Evolutionary conservation across 2,888 invertebrate genomes (phyloP).

Genomic region (Portevinia maculata): DNA sequence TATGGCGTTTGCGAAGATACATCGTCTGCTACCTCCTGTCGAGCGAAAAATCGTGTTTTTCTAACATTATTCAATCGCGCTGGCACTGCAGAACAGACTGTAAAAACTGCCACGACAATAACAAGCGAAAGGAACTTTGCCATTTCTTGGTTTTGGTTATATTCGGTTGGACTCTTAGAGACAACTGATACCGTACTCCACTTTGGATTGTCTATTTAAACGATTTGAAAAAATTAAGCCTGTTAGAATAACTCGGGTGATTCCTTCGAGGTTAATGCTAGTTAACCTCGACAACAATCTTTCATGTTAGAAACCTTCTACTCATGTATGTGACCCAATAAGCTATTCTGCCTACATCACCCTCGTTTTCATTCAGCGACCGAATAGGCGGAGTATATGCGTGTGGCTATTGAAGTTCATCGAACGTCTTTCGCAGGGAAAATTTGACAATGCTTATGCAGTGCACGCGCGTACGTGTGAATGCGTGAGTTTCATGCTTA

Average conservation of each 20-base stretch:
- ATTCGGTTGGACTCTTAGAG: slow-evolving; percentile 26
- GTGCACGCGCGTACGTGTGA: slow-evolving; percentile 53
- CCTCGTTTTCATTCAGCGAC: slow-evolving; percentile 31
- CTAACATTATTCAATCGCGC: slow-evolving; percentile 46
- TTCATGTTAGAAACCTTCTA: slow-evolving; percentile 22
- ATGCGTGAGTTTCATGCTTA: slow-evolving; percentile 58
- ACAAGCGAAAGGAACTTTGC: slow-evolving; percentile 43
- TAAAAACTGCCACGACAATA: slow-evolving; percentile 22
- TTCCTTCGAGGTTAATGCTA: not conserved
- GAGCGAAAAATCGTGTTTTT: slow-evolving; percentile 34
- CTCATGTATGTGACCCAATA: slow-evolving; percentile 31
- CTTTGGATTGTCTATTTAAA: slow-evolving; percentile 55
- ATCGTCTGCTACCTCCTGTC: slow-evolving; percentile 51
- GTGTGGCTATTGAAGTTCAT: slow-evolving; percentile 60
- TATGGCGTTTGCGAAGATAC: slow-evolving; percentile 53
- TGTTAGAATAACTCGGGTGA: not conserved
- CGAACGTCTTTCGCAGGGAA: slow-evolving; percentile 43
- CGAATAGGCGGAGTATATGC: slow-evolving; percentile 34
- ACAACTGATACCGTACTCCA: slow-evolving; percentile 43
- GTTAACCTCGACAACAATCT: slow-evolving; percentile 26
- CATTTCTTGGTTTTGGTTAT: slow-evolving; percentile 5
- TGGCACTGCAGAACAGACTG: slow-evolving; percentile 27
- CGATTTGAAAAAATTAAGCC: not conserved
- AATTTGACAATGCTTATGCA: slow-evolving; percentile 63
- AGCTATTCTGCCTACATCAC: slow-evolving; percentile 36